Conservation (phyloP, 1,140 invertebrate species). For the Phortica variegata region DNA sequence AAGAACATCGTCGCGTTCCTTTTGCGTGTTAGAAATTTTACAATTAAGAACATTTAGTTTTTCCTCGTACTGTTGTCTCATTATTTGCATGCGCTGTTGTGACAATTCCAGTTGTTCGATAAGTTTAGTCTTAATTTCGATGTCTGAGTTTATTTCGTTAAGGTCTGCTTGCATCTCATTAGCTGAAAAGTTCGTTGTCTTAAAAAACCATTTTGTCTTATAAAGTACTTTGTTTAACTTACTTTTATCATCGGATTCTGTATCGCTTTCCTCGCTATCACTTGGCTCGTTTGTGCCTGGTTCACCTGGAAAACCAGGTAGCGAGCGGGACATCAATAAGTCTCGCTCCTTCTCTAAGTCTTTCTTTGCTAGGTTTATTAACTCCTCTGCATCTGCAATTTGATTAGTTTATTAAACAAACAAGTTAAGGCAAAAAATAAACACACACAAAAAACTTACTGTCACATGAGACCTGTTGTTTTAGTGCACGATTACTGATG, state of each 20-base stretch:
- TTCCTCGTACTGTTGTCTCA: constrained; percentile 91
- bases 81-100: constrained; percentile 77
- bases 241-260: constrained; percentile 60
- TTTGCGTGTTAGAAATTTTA: constrained; percentile 85
- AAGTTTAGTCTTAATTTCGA: constrained; percentile 87
- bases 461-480: constrained; percentile 22
- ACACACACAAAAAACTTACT: no score
- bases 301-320: constrained; percentile 39
- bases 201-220: no score
- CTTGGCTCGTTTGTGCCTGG: constrained; percentile 62
- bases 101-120: constrained; percentile 92
- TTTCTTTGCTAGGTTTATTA: constrained; percentile 62
- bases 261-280: constrained; percentile 63
- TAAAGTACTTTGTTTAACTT: constrained; percentile 16
- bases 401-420: no score
- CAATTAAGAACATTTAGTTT: constrained; percentile 86
- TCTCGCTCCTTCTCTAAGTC: constrained; percentile 59
- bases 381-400: constrained; percentile 27
- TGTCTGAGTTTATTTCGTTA: constrained; percentile 83
- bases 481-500: constrained; percentile 10
- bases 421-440: no score
- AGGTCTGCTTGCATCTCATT: constrained; percentile 67
- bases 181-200: constrained; percentile 18
- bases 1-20: constrained; percentile 92
- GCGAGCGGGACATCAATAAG: constrained; percentile 36